A percentile compares a stretch with the other conserved stretches of the same genome.
phyloP scores from a whole-genome alignment of 2,888 invertebrate genomes.

The Yponomeuta cagnagella region DNA sequence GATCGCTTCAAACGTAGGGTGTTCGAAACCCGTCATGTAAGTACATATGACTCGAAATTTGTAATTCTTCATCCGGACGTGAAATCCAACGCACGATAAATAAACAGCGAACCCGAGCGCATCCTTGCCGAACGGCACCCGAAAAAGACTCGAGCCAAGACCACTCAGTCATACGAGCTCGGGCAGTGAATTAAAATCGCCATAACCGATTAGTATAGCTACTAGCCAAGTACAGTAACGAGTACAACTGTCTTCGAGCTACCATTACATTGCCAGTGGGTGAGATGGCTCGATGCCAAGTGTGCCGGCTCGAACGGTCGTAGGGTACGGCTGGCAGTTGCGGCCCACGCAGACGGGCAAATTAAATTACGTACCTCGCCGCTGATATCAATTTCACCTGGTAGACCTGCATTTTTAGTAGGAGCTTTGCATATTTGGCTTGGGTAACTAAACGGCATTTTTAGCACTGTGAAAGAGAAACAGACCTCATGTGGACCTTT shows the following conservation, averaged over 20 bases:
- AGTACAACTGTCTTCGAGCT: neutral
- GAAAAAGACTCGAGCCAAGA: neutral
- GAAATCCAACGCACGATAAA: too few relatives aligned
- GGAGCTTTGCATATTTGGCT: too few relatives aligned
- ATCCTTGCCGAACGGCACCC: neutral
- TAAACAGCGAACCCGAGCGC: too few relatives aligned
- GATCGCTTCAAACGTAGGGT: too few relatives aligned
- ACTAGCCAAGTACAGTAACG: neutral
- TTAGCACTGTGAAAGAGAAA: too few relatives aligned
- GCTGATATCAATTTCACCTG: too few relatives aligned
- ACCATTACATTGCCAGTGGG: neutral
- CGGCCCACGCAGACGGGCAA: neutral
- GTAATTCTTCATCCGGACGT: too few relatives aligned
- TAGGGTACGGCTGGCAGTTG: neutral
- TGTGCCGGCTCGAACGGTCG: neutral
- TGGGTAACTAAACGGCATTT: too few relatives aligned
- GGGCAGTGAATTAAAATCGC: neutral
- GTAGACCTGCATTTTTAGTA: too few relatives aligned
- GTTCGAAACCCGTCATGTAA: too few relatives aligned
- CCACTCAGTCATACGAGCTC: neutral
- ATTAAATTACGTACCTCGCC: neutral
- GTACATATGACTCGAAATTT: too few relatives aligned
- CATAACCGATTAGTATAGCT: neutral
- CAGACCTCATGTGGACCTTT: too few relatives aligned
- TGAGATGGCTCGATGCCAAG: constrained; percentile 2